Conservation (phyloP, 2,113 vertebrate genomes). For the Rhinichthys klamathensis region DNA sequence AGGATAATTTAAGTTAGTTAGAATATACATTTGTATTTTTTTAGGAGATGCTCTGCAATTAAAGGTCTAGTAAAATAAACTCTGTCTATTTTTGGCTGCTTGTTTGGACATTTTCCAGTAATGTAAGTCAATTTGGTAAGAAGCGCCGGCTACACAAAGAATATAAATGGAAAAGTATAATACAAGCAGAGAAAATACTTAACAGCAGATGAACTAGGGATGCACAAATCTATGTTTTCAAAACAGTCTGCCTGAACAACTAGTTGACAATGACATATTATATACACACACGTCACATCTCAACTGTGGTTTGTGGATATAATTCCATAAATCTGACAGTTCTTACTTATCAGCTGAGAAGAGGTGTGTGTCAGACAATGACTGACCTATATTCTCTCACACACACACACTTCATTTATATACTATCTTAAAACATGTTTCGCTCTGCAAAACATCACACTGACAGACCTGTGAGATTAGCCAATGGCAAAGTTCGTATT, state of each 20-base stretch:
- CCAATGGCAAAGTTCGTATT: neutral
- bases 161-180: neutral
- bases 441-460: neutral
- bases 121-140: neutral
- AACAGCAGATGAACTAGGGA: neutral
- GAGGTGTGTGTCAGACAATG: neutral
- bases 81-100: neutral
- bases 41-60: neutral
- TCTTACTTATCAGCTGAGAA: neutral
- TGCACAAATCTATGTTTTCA: neutral
- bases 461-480: neutral
- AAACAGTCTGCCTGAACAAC: neutral
- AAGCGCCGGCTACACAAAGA: neutral
- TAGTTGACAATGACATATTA: neutral
- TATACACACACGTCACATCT: neutral
- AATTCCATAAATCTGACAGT: neutral
- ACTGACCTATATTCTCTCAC: slow-evolving; percentile 20
- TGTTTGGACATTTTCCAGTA: neutral
- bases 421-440: neutral
- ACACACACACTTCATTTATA: neutral
- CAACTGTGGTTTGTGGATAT: neutral
- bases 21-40: neutral
- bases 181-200: neutral
- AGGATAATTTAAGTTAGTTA: neutral
- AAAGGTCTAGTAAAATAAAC: neutral